Evolutionary conservation across 1,140 invertebrate genomes (phyloP).

Genomic region (Solen grandis): DNA sequence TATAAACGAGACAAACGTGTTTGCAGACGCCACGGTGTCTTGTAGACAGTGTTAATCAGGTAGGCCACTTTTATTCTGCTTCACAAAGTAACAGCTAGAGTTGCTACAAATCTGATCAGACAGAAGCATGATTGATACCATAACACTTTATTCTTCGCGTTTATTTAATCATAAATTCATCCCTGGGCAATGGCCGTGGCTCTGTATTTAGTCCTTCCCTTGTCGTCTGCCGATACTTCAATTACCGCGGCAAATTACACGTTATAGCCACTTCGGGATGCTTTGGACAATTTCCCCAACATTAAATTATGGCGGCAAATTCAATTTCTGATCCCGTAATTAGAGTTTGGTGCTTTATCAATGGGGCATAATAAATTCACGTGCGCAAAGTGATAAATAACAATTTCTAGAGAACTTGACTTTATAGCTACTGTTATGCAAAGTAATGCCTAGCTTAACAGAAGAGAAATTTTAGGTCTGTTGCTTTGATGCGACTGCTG

Average conservation of each 20-base stretch:
- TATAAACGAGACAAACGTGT: background rate
- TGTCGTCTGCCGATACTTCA: slow-evolving; percentile 15
- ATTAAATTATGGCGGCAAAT: slow-evolving; percentile 59
- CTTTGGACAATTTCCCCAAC: slow-evolving; percentile 58
- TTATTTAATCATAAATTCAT: slow-evolving; percentile 58
- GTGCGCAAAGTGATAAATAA: slow-evolving; percentile 58
- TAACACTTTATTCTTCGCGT: slow-evolving; percentile 50
- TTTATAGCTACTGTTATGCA: slow-evolving; percentile 47
- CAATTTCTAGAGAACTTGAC: slow-evolving; percentile 48
- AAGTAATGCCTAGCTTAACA: slow-evolving; percentile 1
- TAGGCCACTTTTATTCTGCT: background rate
- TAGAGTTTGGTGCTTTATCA: slow-evolving; percentile 59
- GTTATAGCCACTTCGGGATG: slow-evolving; percentile 56
- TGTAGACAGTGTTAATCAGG: background rate
- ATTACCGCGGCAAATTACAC: slow-evolving; percentile 56
- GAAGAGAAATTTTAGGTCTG: background rate
- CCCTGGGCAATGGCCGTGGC: slow-evolving; percentile 18
- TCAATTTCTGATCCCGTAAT: slow-evolving; percentile 57
- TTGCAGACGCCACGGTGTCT: background rate
- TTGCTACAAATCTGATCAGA: slow-evolving; percentile 51
- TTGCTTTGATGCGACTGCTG: too few species aligned
- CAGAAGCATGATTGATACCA: slow-evolving; percentile 54
- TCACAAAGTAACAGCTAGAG: background rate
- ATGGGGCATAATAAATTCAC: slow-evolving; percentile 59
- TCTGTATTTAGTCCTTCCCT: background rate